These are phyloP conservation scores for Allygus modestus DNA, from an alignment of 2,888 invertebrate genomes.

Conservation along the genomic window DNA sequence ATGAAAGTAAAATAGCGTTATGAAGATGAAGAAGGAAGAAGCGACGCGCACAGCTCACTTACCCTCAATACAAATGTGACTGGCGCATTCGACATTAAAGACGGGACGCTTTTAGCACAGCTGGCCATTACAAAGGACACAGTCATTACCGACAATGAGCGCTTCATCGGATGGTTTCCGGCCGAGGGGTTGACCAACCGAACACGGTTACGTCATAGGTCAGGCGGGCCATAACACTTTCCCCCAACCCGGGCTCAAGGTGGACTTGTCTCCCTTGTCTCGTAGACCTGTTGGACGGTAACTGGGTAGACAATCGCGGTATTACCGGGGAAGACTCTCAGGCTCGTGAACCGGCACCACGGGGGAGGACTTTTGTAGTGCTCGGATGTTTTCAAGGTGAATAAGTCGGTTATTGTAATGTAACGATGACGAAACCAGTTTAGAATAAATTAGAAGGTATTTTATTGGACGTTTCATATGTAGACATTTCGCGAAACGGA, in stretches of 20 bases:
- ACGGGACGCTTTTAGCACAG: slow-evolving; percentile 19
- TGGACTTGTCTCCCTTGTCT: slow-evolving; percentile 5
- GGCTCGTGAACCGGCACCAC: not conserved
- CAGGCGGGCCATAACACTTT: slow-evolving; percentile 46
- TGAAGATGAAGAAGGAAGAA: slow-evolving; percentile 5
- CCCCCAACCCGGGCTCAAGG: slow-evolving; percentile 46
- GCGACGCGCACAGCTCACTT: slow-evolving; percentile 14
- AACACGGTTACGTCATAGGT: slow-evolving; percentile 40
- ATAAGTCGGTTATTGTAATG: slow-evolving; percentile 37
- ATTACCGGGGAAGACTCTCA: not conserved
- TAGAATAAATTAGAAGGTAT: slow-evolving; percentile 30
- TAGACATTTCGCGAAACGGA: slow-evolving; percentile 17
- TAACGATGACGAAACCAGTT: slow-evolving; percentile 10
- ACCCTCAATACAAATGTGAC: slow-evolving; percentile 37
- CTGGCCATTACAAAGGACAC: not conserved
- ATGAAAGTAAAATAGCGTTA: not conserved
- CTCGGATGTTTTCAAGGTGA: slow-evolving; percentile 16
- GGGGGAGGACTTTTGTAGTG: not conserved
- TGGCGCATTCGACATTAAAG: not conserved
- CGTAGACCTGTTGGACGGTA: not conserved
- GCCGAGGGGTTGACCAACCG: slow-evolving; percentile 20
- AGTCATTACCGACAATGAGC: slow-evolving; percentile 37
- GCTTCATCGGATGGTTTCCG: slow-evolving; percentile 16
- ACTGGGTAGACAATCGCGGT: not conserved
- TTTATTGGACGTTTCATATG: slow-evolving; percentile 10